Conservation (phyloP, 1,140 invertebrate genomes). For the Homarus americanus region DNA sequence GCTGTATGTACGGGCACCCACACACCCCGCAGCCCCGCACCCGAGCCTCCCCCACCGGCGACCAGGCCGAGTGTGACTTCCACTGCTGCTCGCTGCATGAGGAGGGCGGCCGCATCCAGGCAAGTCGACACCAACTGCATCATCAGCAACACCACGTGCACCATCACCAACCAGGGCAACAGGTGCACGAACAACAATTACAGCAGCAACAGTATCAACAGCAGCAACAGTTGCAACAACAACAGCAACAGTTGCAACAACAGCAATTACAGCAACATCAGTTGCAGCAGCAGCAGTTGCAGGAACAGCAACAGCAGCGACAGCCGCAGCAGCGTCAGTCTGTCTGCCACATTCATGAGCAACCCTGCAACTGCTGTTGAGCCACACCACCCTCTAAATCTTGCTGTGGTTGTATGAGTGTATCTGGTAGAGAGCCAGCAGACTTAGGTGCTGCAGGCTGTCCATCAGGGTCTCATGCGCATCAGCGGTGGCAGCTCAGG, state of each 20-base stretch:
- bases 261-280: constrained; percentile 54
- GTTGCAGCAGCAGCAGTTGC: constrained; percentile 56
- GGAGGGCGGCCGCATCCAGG: constrained; percentile 88
- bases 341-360: constrained; percentile 73
- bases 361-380: constrained; percentile 75
- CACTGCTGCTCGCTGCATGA: constrained; percentile 96
- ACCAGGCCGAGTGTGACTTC: constrained; percentile 90
- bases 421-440: constrained; percentile 24
- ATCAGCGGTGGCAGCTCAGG: constrained; percentile 10
- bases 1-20: constrained; percentile 72
- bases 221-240: constrained; percentile 61
- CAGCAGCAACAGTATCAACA: constrained; percentile 66
- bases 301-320: constrained; percentile 49
- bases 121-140: constrained; percentile 78
- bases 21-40: constrained; percentile 70
- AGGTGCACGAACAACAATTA: constrained; percentile 48
- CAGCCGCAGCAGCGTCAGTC: constrained; percentile 69
- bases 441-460: background rate
- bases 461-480: background rate
- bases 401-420: background rate
- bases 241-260: constrained; percentile 62
- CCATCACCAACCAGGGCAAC: constrained; percentile 50
- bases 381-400: constrained; percentile 44
- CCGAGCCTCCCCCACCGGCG: constrained; percentile 78
- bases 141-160: constrained; percentile 58